Conservation (phyloP, 1,140 invertebrate genomes). For the Hetaerina americana region DNA sequence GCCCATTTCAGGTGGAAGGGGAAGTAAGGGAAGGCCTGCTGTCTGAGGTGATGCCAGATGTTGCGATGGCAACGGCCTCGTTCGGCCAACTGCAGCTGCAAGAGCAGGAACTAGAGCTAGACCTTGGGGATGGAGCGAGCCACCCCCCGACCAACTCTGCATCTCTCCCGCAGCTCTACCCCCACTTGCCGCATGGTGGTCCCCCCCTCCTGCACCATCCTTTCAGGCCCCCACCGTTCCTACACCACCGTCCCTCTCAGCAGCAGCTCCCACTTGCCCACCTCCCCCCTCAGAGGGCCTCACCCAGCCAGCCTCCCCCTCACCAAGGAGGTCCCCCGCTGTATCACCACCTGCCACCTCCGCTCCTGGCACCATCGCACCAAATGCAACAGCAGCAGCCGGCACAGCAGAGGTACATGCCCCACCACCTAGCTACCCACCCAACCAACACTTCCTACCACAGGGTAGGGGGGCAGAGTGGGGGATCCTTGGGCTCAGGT, state of each 20-base stretch:
- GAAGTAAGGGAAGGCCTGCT: conserved; percentile 52
- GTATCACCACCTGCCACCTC: neutral
- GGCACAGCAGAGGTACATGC: neutral
- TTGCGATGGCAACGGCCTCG: conserved; percentile 72
- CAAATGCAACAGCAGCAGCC: neutral
- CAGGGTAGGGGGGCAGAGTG: neutral
- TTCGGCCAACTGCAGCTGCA: conserved; percentile 55
- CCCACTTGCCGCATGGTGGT: neutral
- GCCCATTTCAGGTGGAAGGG: conserved; percentile 34
- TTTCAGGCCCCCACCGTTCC: neutral
- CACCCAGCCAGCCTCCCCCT: neutral
- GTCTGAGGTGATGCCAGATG: conserved; percentile 74
- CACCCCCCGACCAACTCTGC: conserved; percentile 24
- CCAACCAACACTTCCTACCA: neutral
- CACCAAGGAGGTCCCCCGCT: neutral
- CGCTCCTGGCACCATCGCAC: neutral
- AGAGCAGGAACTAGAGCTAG: conserved; percentile 43
- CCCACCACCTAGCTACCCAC: neutral
- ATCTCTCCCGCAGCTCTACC: neutral
- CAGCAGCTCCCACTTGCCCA: neutral
- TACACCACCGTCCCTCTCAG: neutral
- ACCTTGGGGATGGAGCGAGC: conserved; percentile 60
- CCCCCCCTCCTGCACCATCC: neutral
- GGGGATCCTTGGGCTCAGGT: neutral
- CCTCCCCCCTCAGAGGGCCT: neutral